phyloP scores from a whole-genome alignment of 2,797 vertebrate genomes.

The Melopsittacus undulatus region DNA sequence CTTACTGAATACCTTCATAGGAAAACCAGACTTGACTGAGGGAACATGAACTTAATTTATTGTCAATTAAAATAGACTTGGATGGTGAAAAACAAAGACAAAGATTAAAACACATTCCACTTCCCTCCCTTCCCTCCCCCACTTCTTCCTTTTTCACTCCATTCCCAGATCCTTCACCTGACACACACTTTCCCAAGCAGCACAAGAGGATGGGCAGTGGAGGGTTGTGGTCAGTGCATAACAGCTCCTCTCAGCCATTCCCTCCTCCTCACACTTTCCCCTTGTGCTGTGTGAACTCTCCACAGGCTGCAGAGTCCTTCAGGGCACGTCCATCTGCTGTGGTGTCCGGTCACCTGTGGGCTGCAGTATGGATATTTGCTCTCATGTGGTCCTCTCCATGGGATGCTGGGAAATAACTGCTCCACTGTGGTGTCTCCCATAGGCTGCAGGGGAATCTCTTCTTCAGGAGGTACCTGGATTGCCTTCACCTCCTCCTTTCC shows the following conservation, averaged over 20 bases:
- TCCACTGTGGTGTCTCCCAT: not conserved
- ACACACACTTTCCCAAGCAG: not conserved
- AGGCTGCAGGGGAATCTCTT: not conserved
- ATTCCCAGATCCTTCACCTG: not conserved
- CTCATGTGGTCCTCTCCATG: too few species aligned
- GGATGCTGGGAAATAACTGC: not conserved
- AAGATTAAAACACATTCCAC: not conserved
- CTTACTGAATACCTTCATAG: not conserved
- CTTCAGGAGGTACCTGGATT: not conserved
- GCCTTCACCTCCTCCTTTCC: not conserved
- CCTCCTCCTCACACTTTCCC: not conserved
- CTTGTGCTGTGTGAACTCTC: not conserved
- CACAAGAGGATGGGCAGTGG: not conserved
- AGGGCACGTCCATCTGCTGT: rapidly evolving
- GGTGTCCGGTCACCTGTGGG: not conserved
- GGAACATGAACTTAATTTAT: not conserved
- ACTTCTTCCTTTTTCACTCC: not conserved
- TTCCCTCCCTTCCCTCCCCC: not conserved
- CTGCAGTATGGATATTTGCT: not conserved
- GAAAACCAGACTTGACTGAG: not conserved
- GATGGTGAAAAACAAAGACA: not conserved
- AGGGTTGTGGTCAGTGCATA: not conserved
- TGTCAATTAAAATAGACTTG: not conserved
- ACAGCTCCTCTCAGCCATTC: not conserved
- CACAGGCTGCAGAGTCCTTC: not conserved